Conservation (phyloP, 2,113 vertebrate species). For the Carassius gibelio region DNA sequence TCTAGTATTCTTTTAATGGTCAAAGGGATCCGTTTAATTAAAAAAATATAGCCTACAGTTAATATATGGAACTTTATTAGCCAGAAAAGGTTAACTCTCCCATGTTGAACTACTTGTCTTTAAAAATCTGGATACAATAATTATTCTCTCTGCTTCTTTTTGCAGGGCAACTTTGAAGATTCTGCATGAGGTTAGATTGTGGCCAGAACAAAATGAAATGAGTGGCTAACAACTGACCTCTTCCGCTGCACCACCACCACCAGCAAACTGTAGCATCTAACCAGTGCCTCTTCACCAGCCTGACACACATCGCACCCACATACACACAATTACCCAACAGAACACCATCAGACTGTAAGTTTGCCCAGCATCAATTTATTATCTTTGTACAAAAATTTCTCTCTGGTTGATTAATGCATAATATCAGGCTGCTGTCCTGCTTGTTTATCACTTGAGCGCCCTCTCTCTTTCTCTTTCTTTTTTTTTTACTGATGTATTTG, state of each 20-base stretch:
- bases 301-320: conserved; percentile 83
- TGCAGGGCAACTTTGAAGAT: conserved; percentile 78
- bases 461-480: neutral
- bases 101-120: neutral
- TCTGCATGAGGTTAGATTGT: conserved; percentile 89
- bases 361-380: conserved; percentile 25
- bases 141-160: conserved; percentile 59
- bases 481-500: neutral
- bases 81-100: neutral
- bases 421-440: neutral
- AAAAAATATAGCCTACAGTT: neutral
- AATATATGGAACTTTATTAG: neutral
- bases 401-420: neutral
- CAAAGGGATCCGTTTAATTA: neutral
- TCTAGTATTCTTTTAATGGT: neutral
- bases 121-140: neutral
- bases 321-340: conserved; percentile 86
- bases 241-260: conserved; percentile 49
- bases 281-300: conserved; percentile 84
- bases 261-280: conserved; percentile 61
- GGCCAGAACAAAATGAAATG: conserved; percentile 91
- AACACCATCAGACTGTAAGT: conserved; percentile 97
- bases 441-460: neutral
- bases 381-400: neutral
- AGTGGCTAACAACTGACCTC: conserved; percentile 46